Conservation (phyloP, 1,140 invertebrate species). For the Dendroctonus ponderosae region DNA sequence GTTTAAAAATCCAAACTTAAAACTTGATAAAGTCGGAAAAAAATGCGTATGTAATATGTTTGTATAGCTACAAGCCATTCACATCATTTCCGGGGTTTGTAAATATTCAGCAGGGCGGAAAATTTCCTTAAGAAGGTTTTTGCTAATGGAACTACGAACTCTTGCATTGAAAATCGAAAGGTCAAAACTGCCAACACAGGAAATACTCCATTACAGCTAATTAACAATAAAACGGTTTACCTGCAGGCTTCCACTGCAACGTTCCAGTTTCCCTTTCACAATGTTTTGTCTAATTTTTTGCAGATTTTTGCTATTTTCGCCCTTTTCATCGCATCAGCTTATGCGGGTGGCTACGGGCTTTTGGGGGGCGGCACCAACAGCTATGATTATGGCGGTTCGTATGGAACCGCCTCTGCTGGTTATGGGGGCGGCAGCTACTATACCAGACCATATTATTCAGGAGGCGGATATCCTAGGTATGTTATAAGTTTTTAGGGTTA, state of each 20-base stretch:
- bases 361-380: conserved; percentile 5
- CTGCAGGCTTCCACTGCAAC: background rate
- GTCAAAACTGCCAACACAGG: background rate
- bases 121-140: too few relatives aligned
- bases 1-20: too few relatives aligned
- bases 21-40: too few relatives aligned
- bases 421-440: conserved; percentile 4
- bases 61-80: too few relatives aligned
- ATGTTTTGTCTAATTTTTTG: background rate
- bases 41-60: too few relatives aligned
- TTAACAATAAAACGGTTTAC: background rate
- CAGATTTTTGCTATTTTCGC: background rate
- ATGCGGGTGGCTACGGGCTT: conserved; percentile 17
- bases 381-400: conserved; percentile 8
- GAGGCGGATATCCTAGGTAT: conserved; percentile 13
- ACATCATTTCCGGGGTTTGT: too few relatives aligned
- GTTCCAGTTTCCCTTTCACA: background rate
- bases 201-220: background rate
- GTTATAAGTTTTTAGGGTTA: background rate
- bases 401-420: conserved; percentile 7
- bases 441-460: conserved; percentile 4
- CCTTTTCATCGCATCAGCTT: conserved; percentile 1
- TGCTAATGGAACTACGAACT: too few relatives aligned
- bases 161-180: background rate
- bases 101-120: too few relatives aligned